Percentiles rank a stretch among this genome's conserved stretches.
Conservation (phyloP, 2,797 vertebrate species). For the Hydrocynus forskahlii region DNA sequence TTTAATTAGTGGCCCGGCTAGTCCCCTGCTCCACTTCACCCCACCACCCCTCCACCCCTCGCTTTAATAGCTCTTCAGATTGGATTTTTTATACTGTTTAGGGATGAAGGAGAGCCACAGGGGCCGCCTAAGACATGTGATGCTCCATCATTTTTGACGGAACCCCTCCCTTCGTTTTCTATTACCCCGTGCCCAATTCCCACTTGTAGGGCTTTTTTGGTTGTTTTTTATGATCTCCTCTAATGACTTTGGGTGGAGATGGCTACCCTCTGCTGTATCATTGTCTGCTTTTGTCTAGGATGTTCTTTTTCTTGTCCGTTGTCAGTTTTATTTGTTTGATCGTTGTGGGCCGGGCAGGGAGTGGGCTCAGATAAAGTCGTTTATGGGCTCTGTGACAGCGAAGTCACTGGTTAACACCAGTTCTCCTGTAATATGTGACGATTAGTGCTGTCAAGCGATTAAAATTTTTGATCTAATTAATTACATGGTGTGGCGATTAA, state of each 20-base stretch:
- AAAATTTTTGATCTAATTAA: too few relatives aligned
- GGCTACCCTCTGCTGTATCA: slow-evolving; percentile 21
- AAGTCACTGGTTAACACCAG: neutral
- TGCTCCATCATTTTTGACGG: slow-evolving; percentile 75
- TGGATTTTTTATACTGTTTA: slow-evolving; percentile 78
- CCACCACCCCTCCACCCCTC: slow-evolving; percentile 63
- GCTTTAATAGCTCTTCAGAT: slow-evolving; percentile 74
- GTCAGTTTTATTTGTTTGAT: slow-evolving; percentile 50
- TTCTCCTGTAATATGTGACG: neutral
- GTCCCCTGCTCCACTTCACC: slow-evolving; percentile 33
- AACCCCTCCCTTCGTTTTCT: slow-evolving; percentile 58
- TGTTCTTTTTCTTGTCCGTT: slow-evolving; percentile 21
- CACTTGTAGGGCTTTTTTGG: slow-evolving; percentile 11
- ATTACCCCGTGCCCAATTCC: slow-evolving; percentile 52
- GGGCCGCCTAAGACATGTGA: slow-evolving; percentile 56
- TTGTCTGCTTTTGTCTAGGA: slow-evolving; percentile 37
- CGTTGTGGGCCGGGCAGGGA: neutral
- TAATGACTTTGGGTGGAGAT: slow-evolving; percentile 55
- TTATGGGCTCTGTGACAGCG: slow-evolving; percentile 25
- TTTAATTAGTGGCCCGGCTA: slow-evolving; percentile 52
- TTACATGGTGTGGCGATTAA: too few relatives aligned
- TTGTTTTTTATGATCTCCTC: slow-evolving; percentile 49
- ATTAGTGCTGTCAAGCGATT: too few relatives aligned
- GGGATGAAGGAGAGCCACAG: slow-evolving; percentile 74
- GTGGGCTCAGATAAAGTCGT: slow-evolving; percentile 1